phyloP scores from a whole-genome alignment of 2,113 vertebrate species.

The Macrotis lagotis region DNA sequence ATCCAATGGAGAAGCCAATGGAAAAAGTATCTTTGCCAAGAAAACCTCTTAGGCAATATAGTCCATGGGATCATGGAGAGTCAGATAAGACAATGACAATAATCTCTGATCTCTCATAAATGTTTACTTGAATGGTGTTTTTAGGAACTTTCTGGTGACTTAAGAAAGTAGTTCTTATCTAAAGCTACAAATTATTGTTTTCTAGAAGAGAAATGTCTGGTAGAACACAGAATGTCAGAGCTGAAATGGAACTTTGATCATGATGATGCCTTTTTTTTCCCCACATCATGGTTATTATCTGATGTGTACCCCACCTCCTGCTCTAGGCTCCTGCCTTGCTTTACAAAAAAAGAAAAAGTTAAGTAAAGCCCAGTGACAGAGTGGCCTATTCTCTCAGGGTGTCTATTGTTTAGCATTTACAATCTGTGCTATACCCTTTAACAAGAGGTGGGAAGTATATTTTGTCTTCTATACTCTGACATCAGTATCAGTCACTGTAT shows the following conservation, averaged over 20 bases:
- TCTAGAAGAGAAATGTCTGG: not conserved
- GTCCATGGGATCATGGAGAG: not conserved
- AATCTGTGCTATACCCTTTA: too few relatives aligned
- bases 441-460: not conserved
- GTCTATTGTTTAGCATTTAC: too few relatives aligned
- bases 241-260: not conserved
- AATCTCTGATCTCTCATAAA: not conserved
- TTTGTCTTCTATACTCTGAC: not conserved
- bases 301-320: not conserved
- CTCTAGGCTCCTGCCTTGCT: not conserved
- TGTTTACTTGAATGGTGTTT: conserved; percentile 7
- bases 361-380: not conserved
- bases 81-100: not conserved
- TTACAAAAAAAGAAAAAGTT: too few relatives aligned
- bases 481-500: not conserved
- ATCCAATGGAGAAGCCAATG: too few relatives aligned
- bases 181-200: not conserved
- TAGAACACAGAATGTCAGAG: not conserved
- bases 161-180: not conserved
- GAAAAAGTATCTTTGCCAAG: too few relatives aligned
- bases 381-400: not conserved
- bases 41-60: too few relatives aligned
- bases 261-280: not conserved
- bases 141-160: not conserved
- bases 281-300: not conserved